These are phyloP conservation scores for Cyclophora albipunctata DNA, from an alignment of 2,888 invertebrate genomes.

Conservation along the genomic window DNA sequence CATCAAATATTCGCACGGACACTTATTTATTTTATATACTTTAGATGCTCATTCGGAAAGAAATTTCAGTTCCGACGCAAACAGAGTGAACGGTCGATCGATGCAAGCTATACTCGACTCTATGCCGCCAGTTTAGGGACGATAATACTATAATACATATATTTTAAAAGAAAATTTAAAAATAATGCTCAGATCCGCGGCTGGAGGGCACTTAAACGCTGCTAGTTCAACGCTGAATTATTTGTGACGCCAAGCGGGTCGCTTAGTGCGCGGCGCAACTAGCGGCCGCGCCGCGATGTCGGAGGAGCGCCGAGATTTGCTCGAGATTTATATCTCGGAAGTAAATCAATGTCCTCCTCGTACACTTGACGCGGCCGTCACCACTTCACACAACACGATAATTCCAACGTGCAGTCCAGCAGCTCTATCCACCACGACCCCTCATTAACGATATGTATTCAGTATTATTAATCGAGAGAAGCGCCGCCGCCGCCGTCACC, in stretches of 20 bases:
- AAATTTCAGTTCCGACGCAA: constrained; percentile 15
- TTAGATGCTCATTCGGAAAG: constrained; percentile 22
- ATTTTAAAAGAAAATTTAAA: constrained; percentile 21
- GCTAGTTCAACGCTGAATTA: constrained; percentile 32
- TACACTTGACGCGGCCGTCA: background rate
- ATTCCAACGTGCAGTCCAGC: background rate
- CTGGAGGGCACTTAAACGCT: constrained; percentile 35
- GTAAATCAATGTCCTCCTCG: background rate
- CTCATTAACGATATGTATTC: background rate
- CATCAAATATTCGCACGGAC: too few species aligned
- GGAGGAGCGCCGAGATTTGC: background rate
- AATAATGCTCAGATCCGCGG: constrained; percentile 25
- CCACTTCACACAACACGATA: background rate
- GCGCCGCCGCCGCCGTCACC: constrained; percentile 1
- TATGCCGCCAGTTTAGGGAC: background rate
- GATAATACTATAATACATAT: background rate
- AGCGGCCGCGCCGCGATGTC: background rate
- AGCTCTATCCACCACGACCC: background rate
- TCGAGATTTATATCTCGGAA: too few species aligned
- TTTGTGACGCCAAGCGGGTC: constrained; percentile 26
- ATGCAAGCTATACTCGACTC: constrained; percentile 5
- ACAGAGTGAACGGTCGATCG: constrained; percentile 15
- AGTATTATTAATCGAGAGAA: too few species aligned
- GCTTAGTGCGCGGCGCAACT: constrained; percentile 7
- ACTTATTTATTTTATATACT: constrained; percentile 12